Conservation (phyloP, 1,140 invertebrate genomes). For the Grapholita molesta region DNA sequence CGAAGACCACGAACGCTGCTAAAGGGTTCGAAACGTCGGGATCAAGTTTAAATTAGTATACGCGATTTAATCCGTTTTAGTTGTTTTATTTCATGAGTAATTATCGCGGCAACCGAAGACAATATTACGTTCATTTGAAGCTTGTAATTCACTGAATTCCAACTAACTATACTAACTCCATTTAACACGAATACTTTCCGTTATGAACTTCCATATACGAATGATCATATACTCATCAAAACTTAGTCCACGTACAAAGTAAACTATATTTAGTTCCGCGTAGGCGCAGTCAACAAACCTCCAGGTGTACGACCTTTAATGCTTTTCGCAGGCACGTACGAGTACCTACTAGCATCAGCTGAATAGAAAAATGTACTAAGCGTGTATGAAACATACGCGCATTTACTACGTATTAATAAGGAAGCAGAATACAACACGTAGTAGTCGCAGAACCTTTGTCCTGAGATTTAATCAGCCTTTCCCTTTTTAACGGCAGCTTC, state of each 20-base stretch:
- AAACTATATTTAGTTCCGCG: slow-evolving; percentile 17
- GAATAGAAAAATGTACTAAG: slow-evolving; percentile 17
- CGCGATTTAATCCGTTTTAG: too few species aligned
- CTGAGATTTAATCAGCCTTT: not conserved
- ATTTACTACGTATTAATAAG: not conserved
- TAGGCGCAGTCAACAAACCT: slow-evolving; percentile 44
- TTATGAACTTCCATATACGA: not conserved
- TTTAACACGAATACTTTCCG: not conserved
- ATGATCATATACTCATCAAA: not conserved
- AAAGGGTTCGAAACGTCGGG: too few species aligned
- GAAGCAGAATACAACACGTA: not conserved
- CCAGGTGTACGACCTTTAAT: slow-evolving; percentile 56
- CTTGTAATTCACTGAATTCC: too few species aligned
- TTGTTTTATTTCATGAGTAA: too few species aligned
- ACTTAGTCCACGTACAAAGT: not conserved
- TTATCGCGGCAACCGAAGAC: too few species aligned
- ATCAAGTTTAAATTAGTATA: too few species aligned
- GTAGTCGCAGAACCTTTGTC: not conserved
- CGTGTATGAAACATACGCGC: not conserved
- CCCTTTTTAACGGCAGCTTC: not conserved
- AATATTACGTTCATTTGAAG: too few species aligned
- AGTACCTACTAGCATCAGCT: slow-evolving; percentile 27
- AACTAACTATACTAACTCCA: too few species aligned
- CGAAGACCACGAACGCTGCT: too few species aligned
- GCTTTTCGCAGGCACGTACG: slow-evolving; percentile 46